These are phyloP conservation scores for Perdix hodgsoniae DNA, from an alignment of 2,797 vertebrate genomes.

Conservation along the genomic window DNA sequence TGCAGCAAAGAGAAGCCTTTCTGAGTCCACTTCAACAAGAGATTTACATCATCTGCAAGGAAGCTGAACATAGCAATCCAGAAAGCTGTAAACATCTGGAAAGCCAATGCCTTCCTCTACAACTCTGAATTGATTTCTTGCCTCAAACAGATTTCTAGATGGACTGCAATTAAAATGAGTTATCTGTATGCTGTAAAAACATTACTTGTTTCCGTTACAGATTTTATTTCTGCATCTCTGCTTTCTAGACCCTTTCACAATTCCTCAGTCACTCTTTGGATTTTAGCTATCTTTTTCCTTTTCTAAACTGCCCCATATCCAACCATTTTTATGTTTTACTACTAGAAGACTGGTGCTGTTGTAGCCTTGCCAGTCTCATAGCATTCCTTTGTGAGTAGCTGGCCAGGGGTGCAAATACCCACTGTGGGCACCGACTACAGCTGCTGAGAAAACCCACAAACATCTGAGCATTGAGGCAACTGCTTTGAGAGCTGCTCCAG, in stretches of 20 bases:
- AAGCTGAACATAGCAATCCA: constrained; percentile 34
- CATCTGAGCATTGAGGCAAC: not conserved
- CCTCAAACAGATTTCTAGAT: constrained; percentile 62
- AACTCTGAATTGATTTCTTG: constrained; percentile 45
- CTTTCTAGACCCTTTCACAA: constrained; percentile 39
- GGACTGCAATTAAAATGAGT: constrained; percentile 54
- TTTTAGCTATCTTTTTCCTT: not conserved
- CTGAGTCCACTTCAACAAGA: not conserved
- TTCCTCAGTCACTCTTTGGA: not conserved
- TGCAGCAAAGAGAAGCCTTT: not conserved
- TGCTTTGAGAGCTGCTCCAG: not conserved
- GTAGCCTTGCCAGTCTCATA: not conserved
- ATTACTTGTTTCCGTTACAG: constrained; percentile 16
- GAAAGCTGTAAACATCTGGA: constrained; percentile 53
- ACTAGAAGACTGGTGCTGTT: not conserved
- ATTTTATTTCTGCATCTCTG: constrained; percentile 36
- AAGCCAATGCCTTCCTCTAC: constrained; percentile 18
- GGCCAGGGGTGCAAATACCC: not conserved
- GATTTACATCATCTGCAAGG: not conserved
- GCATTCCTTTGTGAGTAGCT: not conserved
- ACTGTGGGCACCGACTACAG: not conserved
- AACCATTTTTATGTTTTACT: not conserved
- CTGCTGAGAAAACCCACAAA: not conserved
- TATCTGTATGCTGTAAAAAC: constrained; percentile 18
- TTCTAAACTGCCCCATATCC: not conserved